Evolutionary conservation across 2,888 invertebrate species (phyloP), one percentile per base, ranked within the genome.

Genomic region (Sthenelais limicola): DNA sequence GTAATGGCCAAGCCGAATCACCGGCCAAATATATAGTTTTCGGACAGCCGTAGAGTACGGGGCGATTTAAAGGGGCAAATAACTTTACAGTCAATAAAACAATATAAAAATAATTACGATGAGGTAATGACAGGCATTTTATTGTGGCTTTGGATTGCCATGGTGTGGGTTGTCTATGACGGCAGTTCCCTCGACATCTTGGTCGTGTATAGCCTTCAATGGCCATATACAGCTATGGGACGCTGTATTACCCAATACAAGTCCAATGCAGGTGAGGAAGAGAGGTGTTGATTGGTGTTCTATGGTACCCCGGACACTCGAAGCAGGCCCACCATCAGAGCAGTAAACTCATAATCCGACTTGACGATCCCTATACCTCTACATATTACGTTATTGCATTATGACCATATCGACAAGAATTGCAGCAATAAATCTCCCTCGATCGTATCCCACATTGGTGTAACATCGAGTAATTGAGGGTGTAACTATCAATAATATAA

Each of bases 81-180:
- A 26, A 26, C 51, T 70, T 70, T 52, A 38, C 70, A 70, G 52
- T 70, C 70, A 52, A 70, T 70, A 70, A 70, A 70, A 70, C 70
- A 70, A 70, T 70, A 70, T 70, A 70, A 70, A 70, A 54, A 70
- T 70, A 70, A 70, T 70, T 70, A 70, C 62, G 62, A 62, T 62
- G 62, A 62, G 62, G 62, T 62, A 62, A 62, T 62, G 62, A 62
- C 24, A 28, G 62, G 3, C 3, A 35, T 62, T 62, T 62, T 62
- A 62, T 62, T 62, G 62, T 62, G 38, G 62, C 62, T 62, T 62
- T 62, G 62, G 38, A 62, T 62, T 62, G 62, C 62, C 62, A 38
- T 62, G 62, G 38, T 62, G 38, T 62, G 38, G 5, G 54, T 15
- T n/a, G 52, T 2, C 52, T 52, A 3, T 12, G 15, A 24, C 26